Percentiles rank a stretch among this genome's conserved stretches.
Evolutionary conservation across 2,888 invertebrate species (phyloP).

Genomic region (Heteromyza rotundicornis): DNA sequence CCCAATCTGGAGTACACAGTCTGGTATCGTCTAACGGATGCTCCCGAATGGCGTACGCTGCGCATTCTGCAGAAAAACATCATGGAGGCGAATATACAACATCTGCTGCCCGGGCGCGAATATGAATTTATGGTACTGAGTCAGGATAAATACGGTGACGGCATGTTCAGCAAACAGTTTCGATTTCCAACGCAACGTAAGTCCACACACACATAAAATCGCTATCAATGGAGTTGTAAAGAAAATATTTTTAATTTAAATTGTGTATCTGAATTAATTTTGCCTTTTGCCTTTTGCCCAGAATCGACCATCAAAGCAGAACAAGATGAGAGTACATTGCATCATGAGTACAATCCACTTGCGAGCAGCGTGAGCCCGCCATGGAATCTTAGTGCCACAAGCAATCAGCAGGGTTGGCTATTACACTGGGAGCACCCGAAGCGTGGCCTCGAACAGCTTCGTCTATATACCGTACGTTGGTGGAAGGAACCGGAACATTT

Average conservation of each 20-base stretch:
- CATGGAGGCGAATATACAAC: slow-evolving; percentile 79
- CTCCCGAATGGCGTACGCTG: slow-evolving; percentile 84
- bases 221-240: no score
- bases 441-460: slow-evolving; percentile 66
- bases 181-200: slow-evolving; percentile 73
- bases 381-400: slow-evolving; percentile 73
- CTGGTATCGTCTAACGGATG: slow-evolving; percentile 81
- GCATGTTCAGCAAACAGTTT: slow-evolving; percentile 86
- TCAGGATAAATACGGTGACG: slow-evolving; percentile 85
- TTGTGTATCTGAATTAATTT: neutral
- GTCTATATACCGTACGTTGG: slow-evolving; percentile 75
- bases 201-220: slow-evolving; percentile 10
- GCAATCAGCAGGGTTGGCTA: slow-evolving; percentile 76
- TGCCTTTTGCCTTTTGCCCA: no score
- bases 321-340: neutral
- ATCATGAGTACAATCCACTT: slow-evolving; percentile 34
- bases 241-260: no score
- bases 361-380: slow-evolving; percentile 62
- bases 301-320: neutral
- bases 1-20: slow-evolving; percentile 82
- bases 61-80: slow-evolving; percentile 74
- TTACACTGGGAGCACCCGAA: slow-evolving; percentile 77
- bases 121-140: slow-evolving; percentile 92
- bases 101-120: slow-evolving; percentile 75
- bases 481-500: slow-evolving; percentile 70